Conservation (phyloP, 2,113 vertebrate species). For the Tiliqua scincoides region DNA sequence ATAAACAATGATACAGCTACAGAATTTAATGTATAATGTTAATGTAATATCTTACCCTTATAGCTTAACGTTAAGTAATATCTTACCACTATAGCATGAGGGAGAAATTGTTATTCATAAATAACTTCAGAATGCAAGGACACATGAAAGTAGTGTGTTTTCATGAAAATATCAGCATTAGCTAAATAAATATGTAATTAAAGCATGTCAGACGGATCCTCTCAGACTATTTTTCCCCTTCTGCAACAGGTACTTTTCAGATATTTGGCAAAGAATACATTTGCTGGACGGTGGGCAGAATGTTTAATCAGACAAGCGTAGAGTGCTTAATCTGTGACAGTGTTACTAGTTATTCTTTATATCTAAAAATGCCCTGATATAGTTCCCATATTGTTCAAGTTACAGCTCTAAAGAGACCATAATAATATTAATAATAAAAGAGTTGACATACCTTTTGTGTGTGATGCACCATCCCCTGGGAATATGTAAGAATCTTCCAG, state of each 20-base stretch:
- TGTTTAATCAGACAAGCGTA: neutral
- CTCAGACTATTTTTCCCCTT: neutral
- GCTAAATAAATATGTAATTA: neutral
- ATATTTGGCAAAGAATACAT: neutral
- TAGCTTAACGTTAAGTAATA: neutral
- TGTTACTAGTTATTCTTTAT: neutral
- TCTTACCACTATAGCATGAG: neutral
- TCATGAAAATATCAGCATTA: neutral
- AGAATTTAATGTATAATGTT: neutral
- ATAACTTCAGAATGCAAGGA: too few relatives aligned
- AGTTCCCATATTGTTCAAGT: neutral
- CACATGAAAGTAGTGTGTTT: neutral
- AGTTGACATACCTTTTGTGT: constrained; percentile 85
- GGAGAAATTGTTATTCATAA: neutral
- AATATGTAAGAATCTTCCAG: constrained; percentile 93
- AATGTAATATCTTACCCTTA: neutral
- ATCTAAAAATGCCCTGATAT: neutral
- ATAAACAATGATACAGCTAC: neutral
- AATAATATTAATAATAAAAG: neutral
- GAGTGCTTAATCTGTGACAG: neutral
- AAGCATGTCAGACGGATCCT: neutral
- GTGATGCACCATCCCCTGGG: constrained; percentile 90
- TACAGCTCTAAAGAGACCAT: neutral
- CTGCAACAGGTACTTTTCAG: neutral
- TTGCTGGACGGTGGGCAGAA: too few relatives aligned